phyloP scores from a whole-genome alignment of 2,797 vertebrate species.

The Gymnothorax reevesii region DNA sequence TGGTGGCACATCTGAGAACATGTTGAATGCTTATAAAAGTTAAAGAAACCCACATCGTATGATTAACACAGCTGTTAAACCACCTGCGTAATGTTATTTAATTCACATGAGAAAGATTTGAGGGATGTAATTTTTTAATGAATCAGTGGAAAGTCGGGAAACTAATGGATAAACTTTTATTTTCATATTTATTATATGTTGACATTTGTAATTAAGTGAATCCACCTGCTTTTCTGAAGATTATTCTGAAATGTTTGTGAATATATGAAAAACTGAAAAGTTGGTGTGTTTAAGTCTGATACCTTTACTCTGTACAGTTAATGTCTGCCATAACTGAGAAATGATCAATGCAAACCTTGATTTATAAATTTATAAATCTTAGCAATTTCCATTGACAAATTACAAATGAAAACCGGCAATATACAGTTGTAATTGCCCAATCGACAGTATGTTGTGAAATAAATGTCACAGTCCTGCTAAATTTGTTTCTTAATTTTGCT shows the following conservation, averaged over 20 bases:
- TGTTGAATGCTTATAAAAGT: slow-evolving; percentile 69
- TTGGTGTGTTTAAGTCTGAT: slow-evolving; percentile 38
- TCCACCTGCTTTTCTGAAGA: slow-evolving; percentile 49
- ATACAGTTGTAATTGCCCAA: slow-evolving; percentile 47
- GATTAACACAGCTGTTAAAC: slow-evolving; percentile 11
- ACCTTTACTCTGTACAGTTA: slow-evolving; percentile 59
- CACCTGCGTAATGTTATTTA: slow-evolving; percentile 28
- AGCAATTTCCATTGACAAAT: slow-evolving; percentile 47
- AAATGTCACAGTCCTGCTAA: slow-evolving; percentile 27
- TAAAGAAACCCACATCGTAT: slow-evolving; percentile 39
- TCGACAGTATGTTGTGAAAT: not conserved
- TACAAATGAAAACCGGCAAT: slow-evolving; percentile 54
- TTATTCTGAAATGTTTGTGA: slow-evolving; percentile 70
- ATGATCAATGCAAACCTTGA: slow-evolving; percentile 66
- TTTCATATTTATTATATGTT: slow-evolving; percentile 45
- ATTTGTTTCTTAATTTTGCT: slow-evolving; percentile 49
- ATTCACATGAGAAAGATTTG: slow-evolving; percentile 29
- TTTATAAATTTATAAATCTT: too few species aligned
- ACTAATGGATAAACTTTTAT: slow-evolving; percentile 55
- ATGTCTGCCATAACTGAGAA: slow-evolving; percentile 56
- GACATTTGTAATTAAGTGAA: slow-evolving; percentile 46
- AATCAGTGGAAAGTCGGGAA: slow-evolving; percentile 52
- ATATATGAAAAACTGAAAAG: slow-evolving; percentile 58
- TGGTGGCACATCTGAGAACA: slow-evolving; percentile 69
- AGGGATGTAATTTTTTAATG: slow-evolving; percentile 40